Percentiles rank a stretch among this genome's conserved stretches.
Conservation (phyloP, 1,140 invertebrate species). For the Sycobia sp. region DNA sequence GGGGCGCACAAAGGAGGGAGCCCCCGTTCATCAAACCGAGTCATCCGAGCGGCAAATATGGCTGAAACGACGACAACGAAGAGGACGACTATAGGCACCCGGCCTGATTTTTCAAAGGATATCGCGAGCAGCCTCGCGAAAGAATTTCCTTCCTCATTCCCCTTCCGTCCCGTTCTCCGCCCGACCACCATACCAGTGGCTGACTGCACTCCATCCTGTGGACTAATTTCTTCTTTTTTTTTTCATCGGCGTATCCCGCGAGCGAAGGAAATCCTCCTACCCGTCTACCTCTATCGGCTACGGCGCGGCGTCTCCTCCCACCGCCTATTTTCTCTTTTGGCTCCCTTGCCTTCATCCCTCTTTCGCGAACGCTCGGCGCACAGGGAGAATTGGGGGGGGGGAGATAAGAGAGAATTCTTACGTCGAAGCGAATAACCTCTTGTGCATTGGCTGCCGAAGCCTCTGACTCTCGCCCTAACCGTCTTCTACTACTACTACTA, state of each 20-base stretch:
- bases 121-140: constrained; percentile 16
- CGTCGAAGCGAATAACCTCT: background rate
- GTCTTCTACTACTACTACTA: no score
- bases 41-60: constrained; percentile 50
- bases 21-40: constrained; percentile 49
- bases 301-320: constrained; percentile 1
- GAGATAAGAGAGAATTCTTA: constrained; percentile 20
- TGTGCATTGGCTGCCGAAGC: constrained; percentile 2
- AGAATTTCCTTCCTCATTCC: constrained; percentile 36
- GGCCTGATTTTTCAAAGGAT: constrained; percentile 50
- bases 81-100: constrained; percentile 31
- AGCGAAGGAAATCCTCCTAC: background rate
- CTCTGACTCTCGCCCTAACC: background rate
- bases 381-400: no score
- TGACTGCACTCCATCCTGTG: no score
- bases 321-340: background rate
- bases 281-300: constrained; percentile 24
- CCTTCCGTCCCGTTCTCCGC: constrained; percentile 10
- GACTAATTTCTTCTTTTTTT: background rate
- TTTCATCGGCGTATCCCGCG: background rate
- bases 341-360: background rate
- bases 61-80: constrained; percentile 44
- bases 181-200: no score
- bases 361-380: background rate
- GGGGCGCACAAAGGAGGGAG: constrained; percentile 21